Evolutionary conservation across 2,113 vertebrate species (phyloP), one percentile per base, ranked within the genome.

Genomic region (Neomonachus schauinslandi): DNA sequence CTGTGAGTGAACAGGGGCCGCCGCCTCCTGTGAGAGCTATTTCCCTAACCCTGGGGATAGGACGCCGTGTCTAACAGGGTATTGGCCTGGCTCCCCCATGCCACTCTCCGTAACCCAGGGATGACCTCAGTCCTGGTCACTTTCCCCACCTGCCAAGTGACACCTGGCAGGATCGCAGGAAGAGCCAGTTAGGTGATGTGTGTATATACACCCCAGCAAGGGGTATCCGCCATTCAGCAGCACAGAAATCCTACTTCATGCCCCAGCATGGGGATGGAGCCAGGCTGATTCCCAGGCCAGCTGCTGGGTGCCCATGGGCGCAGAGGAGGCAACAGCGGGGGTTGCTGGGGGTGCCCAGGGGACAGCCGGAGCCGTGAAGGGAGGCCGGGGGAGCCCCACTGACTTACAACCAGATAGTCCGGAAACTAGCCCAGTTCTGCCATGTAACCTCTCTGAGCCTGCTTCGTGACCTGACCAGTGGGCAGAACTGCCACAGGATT

Each of bases 21-120:
- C 94, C 97, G 53, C 94, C 97, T 98, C 92, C 95, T 0, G 81
- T 0, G 94, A 96, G 84, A 88, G 93, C 79, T 97, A 97, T 96
- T 98, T 97, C 94, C 53, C 93, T 98, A 97, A 98, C 96, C 96
- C 91, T 0, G 31, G 87, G 91, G 76, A 94, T 28, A 21, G 93
- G 94, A 87, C 76, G 4, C 81, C 14, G 7, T 33, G 89, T 98
- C 96, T 96, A 14, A 49, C 5, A 10, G 51, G 69, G 81, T 96
- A 57, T 97, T 76, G 74, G 86, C 53, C 84, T 80, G 82, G 51
- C 89, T 80, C 72, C 61, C 61, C 59, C 36, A 5, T 2, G 9
- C 33, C 39, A 28, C 63, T 39, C 36, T 69, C 69, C 21, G 36
- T 96, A 55, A 82, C 84, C 93, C 53, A 13, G 22, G 39, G 19